Base-by-base conservation (phyloP, 2,888 invertebrate genomes). In the Caenorhabditis imperialis region DNA sequence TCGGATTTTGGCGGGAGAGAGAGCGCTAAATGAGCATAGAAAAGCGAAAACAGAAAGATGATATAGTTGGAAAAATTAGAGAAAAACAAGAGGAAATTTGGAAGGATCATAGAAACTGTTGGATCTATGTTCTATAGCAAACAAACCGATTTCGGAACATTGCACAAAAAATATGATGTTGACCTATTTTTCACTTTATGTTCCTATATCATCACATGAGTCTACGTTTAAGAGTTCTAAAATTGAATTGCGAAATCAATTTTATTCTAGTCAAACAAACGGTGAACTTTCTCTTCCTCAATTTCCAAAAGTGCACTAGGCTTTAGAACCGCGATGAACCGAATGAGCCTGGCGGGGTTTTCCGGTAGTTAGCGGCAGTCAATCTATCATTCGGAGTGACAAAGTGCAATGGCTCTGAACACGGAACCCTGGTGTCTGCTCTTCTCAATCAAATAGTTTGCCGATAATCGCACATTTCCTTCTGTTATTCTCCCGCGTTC, bases 351-450 rank as follows among this genome's bases (percentile, higher is more conserved):
- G 18, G 20, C n/a, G 18, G 42, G 50, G 37, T 33, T 40, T 38
- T 23, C 38, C 40, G 23, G 23, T 44, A 5, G 12, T 35, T 35
- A 50, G 50, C 35, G 10, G 47, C n/a, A 16, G 23, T 22, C 27
- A 35, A 55, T 63, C 55, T 63, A 55, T 48, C 54, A 63, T 63
- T 27, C n/a, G 22, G 63, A 63, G 54, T 63, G 63, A 63, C 63
- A 63, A 55, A 63, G 63, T 63, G 63, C 63, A 35, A 35, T 14
- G 22, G 33, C 18, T 22, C 44, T 16, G 33, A 44, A 44, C 23
- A 48, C 35, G 33, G 30, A 50, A 18, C 33, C 35, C 18, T 7
- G 8, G 18, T 1, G 20, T 10, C 23, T 22, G 8, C 6, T 20
- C 14, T 23, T 23, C 23, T 23, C 44, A 14, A 7, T 23, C 14